phyloP scores from a whole-genome alignment of 1,140 invertebrate genomes.

The Cotesia chilonis region DNA sequence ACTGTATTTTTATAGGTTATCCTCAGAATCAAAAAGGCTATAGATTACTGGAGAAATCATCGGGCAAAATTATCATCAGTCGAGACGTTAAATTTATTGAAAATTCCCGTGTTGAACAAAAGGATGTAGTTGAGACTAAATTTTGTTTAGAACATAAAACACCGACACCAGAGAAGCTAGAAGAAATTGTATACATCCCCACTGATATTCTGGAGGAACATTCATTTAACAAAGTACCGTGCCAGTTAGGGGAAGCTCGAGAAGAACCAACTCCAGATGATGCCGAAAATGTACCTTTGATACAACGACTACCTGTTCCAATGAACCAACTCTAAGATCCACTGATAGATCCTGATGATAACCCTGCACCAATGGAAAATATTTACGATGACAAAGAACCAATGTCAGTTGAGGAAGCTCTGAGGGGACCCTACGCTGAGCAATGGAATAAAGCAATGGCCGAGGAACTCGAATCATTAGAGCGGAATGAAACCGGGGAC shows the following conservation, averaged over 20 bases:
- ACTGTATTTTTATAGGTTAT: conserved; percentile 49
- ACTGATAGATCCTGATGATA: background rate
- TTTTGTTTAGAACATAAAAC: background rate
- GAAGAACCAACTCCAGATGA: no score
- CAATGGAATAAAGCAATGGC: background rate
- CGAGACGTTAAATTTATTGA: conserved; percentile 28
- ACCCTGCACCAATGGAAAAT: background rate
- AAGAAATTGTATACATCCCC: no score
- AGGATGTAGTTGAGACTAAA: background rate
- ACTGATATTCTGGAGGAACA: no score
- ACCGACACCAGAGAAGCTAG: background rate
- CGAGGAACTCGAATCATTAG: background rate
- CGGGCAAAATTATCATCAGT: conserved; percentile 18
- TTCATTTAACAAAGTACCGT: no score
- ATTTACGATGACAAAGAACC: background rate
- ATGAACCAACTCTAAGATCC: background rate
- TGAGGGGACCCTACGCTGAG: background rate
- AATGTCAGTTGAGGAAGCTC: background rate
- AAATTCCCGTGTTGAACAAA: background rate
- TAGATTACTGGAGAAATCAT: background rate
- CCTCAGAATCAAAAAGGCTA: conserved; percentile 41
- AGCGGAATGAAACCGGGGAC: background rate
- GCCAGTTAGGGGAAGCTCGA: no score
- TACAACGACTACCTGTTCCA: background rate
- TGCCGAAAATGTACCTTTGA: no score